Percentiles rank a stretch among this genome's conserved stretches.
Evolutionary conservation across 2,113 vertebrate genomes (phyloP).

Genomic region (Microtus montanus): DNA sequence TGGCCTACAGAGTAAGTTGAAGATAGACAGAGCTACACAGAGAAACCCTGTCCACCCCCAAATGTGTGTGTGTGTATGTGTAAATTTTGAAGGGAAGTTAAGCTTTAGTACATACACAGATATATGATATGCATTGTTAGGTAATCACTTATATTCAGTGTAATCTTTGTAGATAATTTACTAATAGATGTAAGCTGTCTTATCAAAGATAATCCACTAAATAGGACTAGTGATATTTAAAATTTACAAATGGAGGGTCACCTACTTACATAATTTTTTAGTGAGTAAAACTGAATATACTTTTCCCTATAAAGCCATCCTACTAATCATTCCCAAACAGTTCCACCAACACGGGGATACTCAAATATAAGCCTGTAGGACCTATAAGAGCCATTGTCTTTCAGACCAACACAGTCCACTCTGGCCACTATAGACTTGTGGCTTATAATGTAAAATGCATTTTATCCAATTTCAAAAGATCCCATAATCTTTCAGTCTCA

Average conservation of each 20-base stretch:
- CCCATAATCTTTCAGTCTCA: too few relatives aligned
- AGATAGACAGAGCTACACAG: background rate
- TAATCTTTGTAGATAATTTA: background rate
- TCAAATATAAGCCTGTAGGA: background rate
- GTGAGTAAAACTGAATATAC: constrained; percentile 4
- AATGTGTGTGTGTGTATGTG: too few relatives aligned
- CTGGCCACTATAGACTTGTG: background rate
- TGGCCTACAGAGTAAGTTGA: background rate
- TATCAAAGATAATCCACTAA: background rate
- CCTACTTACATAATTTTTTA: constrained; percentile 7
- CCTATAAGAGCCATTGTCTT: background rate
- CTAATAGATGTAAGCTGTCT: background rate
- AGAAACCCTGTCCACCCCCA: background rate
- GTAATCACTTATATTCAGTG: background rate
- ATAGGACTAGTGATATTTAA: background rate
- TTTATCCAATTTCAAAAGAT: too few relatives aligned
- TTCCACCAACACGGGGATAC: background rate
- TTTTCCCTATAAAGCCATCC: background rate
- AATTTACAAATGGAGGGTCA: background rate
- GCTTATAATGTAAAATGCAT: too few relatives aligned
- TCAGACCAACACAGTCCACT: background rate
- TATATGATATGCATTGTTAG: background rate
- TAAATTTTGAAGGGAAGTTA: background rate
- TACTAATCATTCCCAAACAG: background rate
- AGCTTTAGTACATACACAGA: background rate